Evolutionary conservation across 2,888 invertebrate genomes (phyloP), one percentile per base, ranked within the genome.

Genomic region (Celastrina argiolus): DNA sequence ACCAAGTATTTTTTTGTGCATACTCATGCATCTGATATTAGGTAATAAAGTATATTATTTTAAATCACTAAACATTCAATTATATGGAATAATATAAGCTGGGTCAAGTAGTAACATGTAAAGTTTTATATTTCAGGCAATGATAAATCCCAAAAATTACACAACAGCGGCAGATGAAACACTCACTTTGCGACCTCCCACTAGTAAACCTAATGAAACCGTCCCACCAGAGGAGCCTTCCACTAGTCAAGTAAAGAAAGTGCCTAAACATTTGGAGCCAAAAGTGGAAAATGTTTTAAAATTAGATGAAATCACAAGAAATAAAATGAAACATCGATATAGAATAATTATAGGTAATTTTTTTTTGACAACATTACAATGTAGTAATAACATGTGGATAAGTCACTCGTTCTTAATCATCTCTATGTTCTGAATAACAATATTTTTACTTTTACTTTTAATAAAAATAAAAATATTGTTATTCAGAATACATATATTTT

Each of bases 301-400:
- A 0, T 67, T 93, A 0, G 92, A 92, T 36, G 86, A 89, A 4
- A 84, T 85, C 0, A 91, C 91, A 0, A 82, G 93, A 56, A 92
- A 92, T 67, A 92, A 92, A 71, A 91, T 90, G 77, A 92, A 91
- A 63, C 88, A 92, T 67, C 83, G 93, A n/a, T 86, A 92, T 66
- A 88, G 91, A 72, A 84, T 92, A 68, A 84, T 92, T 68, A 88
- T 92, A 69, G 91, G 91, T 90, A 31, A 8, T 16, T 31, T 31
- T 42, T 16, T 26, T 7, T 51, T 10, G n/a, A n/a, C n/a, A n/a
- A n/a, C n/a, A n/a, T n/a, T n/a, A n/a, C n/a, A n/a, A n/a, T n/a
- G n/a, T n/a, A n/a, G n/a, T n/a, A n/a, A n/a, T n/a, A n/a, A n/a
- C n/a, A n/a, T n/a, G n/a, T n/a, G n/a, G n/a, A n/a, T n/a, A n/a